Conservation (phyloP, 2,113 vertebrate species). For the Pachypanchax playfairii region DNA sequence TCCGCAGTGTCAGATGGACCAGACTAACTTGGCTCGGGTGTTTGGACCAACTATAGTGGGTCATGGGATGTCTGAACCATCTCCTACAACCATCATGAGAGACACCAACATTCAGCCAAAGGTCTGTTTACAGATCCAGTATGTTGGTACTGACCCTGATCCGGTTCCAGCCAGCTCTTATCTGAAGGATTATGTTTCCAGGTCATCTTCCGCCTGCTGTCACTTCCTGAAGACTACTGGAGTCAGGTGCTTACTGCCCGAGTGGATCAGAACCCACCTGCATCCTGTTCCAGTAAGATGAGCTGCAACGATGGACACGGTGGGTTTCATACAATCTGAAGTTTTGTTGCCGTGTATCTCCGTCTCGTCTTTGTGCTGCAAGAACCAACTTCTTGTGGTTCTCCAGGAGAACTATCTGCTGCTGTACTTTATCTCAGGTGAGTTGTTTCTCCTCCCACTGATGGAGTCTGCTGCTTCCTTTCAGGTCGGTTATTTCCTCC, state of each 20-base stretch:
- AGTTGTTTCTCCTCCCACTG: background rate
- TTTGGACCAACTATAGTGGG: constrained; percentile 88
- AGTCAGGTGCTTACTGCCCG: constrained; percentile 53
- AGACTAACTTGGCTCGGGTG: constrained; percentile 82
- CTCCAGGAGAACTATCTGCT: too few species aligned
- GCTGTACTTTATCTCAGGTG: too few species aligned
- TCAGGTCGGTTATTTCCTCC: constrained; percentile 73
- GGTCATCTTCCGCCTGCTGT: constrained; percentile 82
- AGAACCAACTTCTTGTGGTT: too few species aligned
- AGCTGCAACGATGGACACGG: constrained; percentile 40
- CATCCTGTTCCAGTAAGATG: constrained; percentile 35
- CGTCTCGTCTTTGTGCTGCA: too few species aligned
- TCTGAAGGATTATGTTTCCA: constrained; percentile 35
- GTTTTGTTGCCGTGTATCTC: background rate
- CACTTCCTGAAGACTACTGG: constrained; percentile 81
- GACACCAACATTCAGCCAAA: constrained; percentile 83
- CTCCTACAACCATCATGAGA: constrained; percentile 81
- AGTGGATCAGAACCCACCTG: constrained; percentile 11
- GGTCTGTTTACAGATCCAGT: constrained; percentile 58
- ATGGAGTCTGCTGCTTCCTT: background rate
- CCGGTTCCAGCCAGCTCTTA: background rate
- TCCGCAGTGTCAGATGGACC: constrained; percentile 84
- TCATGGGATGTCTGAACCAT: constrained; percentile 80
- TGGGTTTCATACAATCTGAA: constrained; percentile 12
- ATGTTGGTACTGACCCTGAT: background rate